These are phyloP conservation scores for Axis porcinus DNA, from an alignment of 2,113 vertebrate species.

Conservation along the genomic window DNA sequence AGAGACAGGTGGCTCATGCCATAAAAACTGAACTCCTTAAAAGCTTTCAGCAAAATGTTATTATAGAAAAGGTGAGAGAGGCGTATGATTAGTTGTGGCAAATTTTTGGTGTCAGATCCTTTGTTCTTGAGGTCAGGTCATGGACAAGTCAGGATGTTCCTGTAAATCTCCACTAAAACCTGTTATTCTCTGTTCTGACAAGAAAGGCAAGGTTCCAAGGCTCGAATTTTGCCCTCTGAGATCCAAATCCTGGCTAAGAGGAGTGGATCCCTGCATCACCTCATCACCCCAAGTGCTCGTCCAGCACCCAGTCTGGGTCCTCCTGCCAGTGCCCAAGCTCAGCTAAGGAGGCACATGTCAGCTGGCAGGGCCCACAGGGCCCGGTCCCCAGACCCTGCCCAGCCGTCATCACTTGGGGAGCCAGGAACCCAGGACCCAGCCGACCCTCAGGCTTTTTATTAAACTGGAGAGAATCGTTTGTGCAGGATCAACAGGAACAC, in stretches of 20 bases:
- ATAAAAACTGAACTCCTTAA: not conserved
- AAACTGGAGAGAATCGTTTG: not conserved
- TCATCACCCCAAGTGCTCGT: not conserved
- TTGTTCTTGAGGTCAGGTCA: not conserved
- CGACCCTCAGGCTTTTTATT: not conserved
- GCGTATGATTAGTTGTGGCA: not conserved
- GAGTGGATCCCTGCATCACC: not conserved
- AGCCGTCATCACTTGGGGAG: not conserved
- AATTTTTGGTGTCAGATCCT: not conserved
- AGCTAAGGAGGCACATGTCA: not conserved
- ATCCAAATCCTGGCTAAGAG: not conserved
- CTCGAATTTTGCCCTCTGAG: not conserved
- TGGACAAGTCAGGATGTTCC: not conserved
- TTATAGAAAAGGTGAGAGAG: not conserved
- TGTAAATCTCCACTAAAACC: not conserved
- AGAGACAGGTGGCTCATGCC: not conserved
- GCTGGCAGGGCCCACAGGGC: not conserved
- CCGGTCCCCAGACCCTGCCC: not conserved
- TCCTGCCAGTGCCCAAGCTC: not conserved
- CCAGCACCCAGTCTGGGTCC: not conserved
- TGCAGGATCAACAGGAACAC: not conserved
- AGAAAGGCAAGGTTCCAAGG: not conserved
- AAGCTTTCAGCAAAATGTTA: not conserved
- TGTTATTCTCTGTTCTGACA: not conserved
- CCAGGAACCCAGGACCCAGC: not conserved